Percentiles rank a stretch among this genome's conserved stretches.
These are phyloP conservation scores for Blastobasis adustella DNA, from an alignment of 2,888 invertebrate species.

Conservation along the genomic window DNA sequence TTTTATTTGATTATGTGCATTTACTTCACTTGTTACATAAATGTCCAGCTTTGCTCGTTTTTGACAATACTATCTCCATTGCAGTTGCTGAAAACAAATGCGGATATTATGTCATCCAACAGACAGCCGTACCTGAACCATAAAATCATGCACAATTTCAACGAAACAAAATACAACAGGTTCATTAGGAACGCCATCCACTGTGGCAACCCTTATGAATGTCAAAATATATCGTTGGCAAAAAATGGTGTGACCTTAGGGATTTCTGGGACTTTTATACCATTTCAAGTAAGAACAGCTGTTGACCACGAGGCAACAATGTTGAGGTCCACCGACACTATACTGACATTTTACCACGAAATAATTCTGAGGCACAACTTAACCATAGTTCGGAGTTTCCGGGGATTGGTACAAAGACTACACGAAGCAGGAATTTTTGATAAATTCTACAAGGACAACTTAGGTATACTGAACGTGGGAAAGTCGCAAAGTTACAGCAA, in stretches of 20 bases:
- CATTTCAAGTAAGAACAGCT: constrained; percentile 37
- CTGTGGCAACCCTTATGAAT: constrained; percentile 34
- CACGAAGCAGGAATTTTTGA: constrained; percentile 51
- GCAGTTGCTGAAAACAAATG: constrained; percentile 30
- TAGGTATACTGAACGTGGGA: constrained; percentile 37
- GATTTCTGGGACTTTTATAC: constrained; percentile 32
- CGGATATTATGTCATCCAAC: constrained; percentile 39
- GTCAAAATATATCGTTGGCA: constrained; percentile 23
- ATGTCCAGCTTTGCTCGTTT: constrained; percentile 47
- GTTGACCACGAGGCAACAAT: constrained; percentile 45
- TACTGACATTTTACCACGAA: constrained; percentile 46
- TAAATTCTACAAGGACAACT: constrained; percentile 36
- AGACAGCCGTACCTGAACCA: constrained; percentile 28
- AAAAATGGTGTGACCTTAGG: constrained; percentile 40
- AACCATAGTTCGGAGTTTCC: constrained; percentile 26
- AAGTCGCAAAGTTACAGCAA: constrained; percentile 32
- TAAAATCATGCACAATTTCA: constrained; percentile 33
- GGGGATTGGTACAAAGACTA: constrained; percentile 27
- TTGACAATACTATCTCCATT: constrained; percentile 47
- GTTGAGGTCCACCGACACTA: constrained; percentile 31
- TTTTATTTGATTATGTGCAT: constrained; percentile 41
- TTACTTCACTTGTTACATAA: constrained; percentile 42
- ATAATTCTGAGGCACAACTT: constrained; percentile 43
- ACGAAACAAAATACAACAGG: constrained; percentile 31
- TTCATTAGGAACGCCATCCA: constrained; percentile 34